Conservation (phyloP, 1,140 invertebrate genomes). For the Aricia agestis region DNA sequence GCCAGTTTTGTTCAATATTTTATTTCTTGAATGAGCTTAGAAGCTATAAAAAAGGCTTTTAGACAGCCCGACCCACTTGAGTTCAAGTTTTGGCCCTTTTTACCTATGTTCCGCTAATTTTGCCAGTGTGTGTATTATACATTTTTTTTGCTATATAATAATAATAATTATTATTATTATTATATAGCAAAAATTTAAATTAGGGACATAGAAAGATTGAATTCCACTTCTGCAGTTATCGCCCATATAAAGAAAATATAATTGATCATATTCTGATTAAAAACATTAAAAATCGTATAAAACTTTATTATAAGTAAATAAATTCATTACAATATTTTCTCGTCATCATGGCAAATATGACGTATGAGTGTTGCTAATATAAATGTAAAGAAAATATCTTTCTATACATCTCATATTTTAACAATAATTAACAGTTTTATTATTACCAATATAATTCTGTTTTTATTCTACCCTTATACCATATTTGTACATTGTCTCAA, state of each 20-base stretch:
- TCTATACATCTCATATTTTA: constrained; percentile 23
- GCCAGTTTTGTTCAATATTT: too few relatives aligned
- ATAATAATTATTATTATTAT: too few relatives aligned
- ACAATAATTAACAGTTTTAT: constrained; percentile 55
- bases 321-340: constrained; percentile 46
- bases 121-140: too few relatives aligned
- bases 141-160: too few relatives aligned
- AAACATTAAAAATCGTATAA: neutral
- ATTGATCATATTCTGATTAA: neutral
- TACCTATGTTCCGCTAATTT: too few relatives aligned
- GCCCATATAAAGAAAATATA: constrained; percentile 7
- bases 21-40: too few relatives aligned
- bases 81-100: too few relatives aligned
- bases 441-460: constrained; percentile 20
- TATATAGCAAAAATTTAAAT: too few relatives aligned
- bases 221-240: too few relatives aligned
- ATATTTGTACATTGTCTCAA: constrained; percentile 46
- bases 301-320: constrained; percentile 24
- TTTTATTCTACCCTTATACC: constrained; percentile 24
- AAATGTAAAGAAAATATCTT: constrained; percentile 31
- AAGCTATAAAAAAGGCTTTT: too few relatives aligned
- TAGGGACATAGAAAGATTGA: too few relatives aligned
- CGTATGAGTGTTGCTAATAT: constrained; percentile 47
- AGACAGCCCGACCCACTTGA: too few relatives aligned
- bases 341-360: constrained; percentile 50